Base-by-base conservation (phyloP, 2,888 invertebrate species). In the Apodemia hepburni region DNA sequence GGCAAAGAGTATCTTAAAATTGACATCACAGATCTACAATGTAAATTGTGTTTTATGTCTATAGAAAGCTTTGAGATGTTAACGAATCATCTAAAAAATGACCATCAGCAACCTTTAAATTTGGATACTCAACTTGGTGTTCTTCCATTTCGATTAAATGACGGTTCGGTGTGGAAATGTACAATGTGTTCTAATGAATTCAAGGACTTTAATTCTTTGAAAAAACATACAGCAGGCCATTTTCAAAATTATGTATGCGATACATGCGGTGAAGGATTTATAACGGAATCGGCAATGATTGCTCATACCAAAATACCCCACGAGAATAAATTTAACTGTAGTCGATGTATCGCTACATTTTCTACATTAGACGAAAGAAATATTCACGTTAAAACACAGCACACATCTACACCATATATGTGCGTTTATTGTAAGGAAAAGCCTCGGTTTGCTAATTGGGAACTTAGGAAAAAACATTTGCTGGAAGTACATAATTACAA, bases 171-270 rank as follows among this genome's bases (percentile, higher is more conserved):
- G 35, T 91, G 89, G 89, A 85, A 87, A 69, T 91, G 90, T 61
- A 86, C 87, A 0, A 84, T 90, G 65, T 91, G 91, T 68, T 79
- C 85, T 0, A 85, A 88, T 61, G 82, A 84, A 66, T 91, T 91
- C 59, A 85, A 87, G 76, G 87, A 89, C 68, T 90, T 90, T 60
- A 75, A 82, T 0, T 85, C 84, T 0, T 67, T 91, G n/a, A 86
- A 85, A 65, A 89, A 86, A 57, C 91, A 91, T 64, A 91, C 90
- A 0, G 76, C 84, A 0, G 83, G 83, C 66, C 91, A 91, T 70
- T 91, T 87, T 60, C 87, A 89, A 66, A 91, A 91, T 64, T 90
- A 88, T 64, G 91, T 91, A 9, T 91, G 91, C 65, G 89, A 90
- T 66, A 84, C 87, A 0, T 91, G 91, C 61, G 91, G 91, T 0